Evolutionary conservation across 2,797 vertebrate species (phyloP).

Genomic region (Molossus molossus): DNA sequence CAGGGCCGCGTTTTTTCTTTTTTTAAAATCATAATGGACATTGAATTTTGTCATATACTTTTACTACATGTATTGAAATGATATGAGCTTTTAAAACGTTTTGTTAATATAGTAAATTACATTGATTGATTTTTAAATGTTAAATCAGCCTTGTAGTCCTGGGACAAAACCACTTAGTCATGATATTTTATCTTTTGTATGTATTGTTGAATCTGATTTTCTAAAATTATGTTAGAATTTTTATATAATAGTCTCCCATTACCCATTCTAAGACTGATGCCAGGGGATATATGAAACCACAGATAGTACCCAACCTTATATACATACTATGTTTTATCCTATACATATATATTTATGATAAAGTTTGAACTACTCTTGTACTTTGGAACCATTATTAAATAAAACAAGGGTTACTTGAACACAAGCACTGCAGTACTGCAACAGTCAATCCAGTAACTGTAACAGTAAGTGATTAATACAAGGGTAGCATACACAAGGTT

Average conservation of each 20-base stretch:
- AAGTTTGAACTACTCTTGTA: neutral
- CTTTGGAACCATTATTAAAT: neutral
- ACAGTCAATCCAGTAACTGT: neutral
- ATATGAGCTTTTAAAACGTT: neutral
- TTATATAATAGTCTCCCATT: neutral
- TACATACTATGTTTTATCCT: neutral
- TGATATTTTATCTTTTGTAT: constrained; percentile 32
- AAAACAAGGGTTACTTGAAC: no score
- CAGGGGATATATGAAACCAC: neutral
- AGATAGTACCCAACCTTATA: neutral
- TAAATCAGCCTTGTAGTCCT: neutral
- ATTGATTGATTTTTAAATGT: constrained; percentile 6
- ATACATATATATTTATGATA: neutral
- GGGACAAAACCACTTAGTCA: neutral
- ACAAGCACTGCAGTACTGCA: neutral
- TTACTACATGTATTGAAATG: constrained; percentile 28
- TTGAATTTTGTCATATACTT: neutral
- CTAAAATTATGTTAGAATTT: neutral
- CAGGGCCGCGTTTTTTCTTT: neutral
- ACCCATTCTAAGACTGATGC: neutral
- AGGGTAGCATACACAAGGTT: neutral
- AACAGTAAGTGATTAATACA: neutral
- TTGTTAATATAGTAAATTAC: neutral
- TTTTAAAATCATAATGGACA: neutral
- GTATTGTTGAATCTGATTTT: neutral